These are phyloP conservation scores for Aradophagus sp. DNA, from an alignment of 1,140 invertebrate genomes.

Conservation along the genomic window DNA sequence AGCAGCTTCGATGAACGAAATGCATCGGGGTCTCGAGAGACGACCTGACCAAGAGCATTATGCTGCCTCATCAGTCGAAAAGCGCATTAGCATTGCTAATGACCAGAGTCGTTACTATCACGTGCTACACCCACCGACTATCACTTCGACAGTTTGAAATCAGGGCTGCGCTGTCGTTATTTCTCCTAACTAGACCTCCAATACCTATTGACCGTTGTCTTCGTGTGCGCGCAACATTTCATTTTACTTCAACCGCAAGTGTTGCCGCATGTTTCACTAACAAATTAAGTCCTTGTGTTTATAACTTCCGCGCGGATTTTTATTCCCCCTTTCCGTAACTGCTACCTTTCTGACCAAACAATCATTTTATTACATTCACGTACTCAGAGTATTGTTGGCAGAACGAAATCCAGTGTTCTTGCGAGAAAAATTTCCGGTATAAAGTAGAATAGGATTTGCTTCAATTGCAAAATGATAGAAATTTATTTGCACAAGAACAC, in stretches of 20 bases:
- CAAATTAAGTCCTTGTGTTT: no score
- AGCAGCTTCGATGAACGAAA: conserved; percentile 50
- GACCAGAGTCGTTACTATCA: conserved; percentile 66
- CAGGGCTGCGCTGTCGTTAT: conserved; percentile 34
- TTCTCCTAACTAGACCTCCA: conserved; percentile 28
- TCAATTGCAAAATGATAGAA: no score
- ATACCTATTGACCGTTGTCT: conserved; percentile 30
- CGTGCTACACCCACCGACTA: conserved; percentile 54
- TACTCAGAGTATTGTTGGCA: no score
- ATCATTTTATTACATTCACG: no score
- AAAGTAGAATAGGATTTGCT: no score
- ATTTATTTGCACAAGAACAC: no score
- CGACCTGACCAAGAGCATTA: conserved; percentile 54
- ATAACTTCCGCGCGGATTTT: no score
- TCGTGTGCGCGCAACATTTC: conserved; percentile 5
- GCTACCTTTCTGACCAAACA: no score
- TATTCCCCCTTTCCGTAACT: no score
- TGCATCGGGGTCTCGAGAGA: conserved; percentile 41
- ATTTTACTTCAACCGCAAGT: neutral
- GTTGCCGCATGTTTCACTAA: no score
- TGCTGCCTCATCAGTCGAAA: conserved; percentile 67
- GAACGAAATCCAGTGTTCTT: no score
- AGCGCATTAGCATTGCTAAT: conserved; percentile 71
- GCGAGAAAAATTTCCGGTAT: no score
- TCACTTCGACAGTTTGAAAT: conserved; percentile 43